Base-by-base conservation (phyloP, 2,113 vertebrate species). In the Odontophorus gujanensis region DNA sequence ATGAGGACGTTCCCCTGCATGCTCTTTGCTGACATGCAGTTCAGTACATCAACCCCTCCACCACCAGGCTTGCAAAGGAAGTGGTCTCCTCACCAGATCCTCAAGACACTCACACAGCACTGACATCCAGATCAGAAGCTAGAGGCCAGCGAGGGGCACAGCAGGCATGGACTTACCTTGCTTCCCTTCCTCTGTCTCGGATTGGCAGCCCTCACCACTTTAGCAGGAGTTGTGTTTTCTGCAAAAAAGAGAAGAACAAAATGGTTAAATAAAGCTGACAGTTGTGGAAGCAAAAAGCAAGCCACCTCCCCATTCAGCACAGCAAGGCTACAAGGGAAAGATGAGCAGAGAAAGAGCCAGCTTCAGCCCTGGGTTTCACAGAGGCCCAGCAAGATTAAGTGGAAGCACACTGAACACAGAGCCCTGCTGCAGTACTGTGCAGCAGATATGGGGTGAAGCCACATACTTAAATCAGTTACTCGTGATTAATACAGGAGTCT, bases 141-240 rank as follows among this genome's bases (percentile, higher is more conserved):
- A 47, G 30, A 34, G 38, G 30, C 7, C 66, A 69, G 32, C 0
- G 0, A 53, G n/a, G 22, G 38, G 14, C 24, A 17, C 8, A 53
- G 55, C 40, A 68, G 50, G 15, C 30, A 67, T 7, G 45, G 61
- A n/a, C 95, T 93, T 98, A 99, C 99, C 99, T 99, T 99, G 97
- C 98, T 99, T 96, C 99, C 99, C 58, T 99, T 99, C 57, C 98
- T 97, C 80, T 98, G 95, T 92, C 98, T 98, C 0, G 98, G 98
- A 95, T 98, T 98, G 32, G 99, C 99, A 42, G 99, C 99, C 96
- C 97, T 98, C 94, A 99, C 99, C 96, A 99, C 99, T 95, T 99
- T 99, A 2, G 99, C 98, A 10, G 99, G 98, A 58, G 97, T 98
- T 19, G 98, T 97, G 62, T 97, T 97, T 87, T 99, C 99, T 99